These are phyloP conservation scores for Micropoecilia bifurca DNA, from an alignment of 2,797 vertebrate genomes.

Conservation along the genomic window DNA sequence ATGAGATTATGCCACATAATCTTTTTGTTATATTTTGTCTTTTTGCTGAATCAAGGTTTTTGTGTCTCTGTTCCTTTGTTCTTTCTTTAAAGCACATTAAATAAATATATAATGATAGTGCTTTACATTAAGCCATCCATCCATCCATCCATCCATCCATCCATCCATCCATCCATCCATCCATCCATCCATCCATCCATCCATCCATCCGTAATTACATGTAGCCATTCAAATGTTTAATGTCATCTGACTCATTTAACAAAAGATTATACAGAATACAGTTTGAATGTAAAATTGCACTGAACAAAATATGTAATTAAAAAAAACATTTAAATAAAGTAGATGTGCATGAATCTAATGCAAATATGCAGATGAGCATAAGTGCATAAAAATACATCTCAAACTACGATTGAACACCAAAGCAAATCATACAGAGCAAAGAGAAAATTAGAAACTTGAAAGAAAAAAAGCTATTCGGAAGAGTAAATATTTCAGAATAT, in stretches of 20 bases:
- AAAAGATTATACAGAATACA: neutral
- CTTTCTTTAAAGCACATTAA: neutral
- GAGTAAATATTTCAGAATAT: neutral
- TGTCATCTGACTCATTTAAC: neutral
- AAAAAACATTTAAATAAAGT: neutral
- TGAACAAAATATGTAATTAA: neutral
- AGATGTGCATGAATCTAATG: neutral
- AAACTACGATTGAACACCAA: neutral
- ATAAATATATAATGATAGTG: neutral
- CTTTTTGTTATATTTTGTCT: neutral
- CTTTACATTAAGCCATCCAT: neutral
- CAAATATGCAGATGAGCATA: neutral
- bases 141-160: neutral
- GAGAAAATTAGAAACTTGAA: neutral
- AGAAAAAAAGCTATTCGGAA: neutral
- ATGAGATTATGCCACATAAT: neutral
- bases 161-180: too few species aligned
- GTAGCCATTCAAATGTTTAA: neutral
- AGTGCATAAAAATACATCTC: neutral
- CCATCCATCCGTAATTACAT: neutral
- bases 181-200: neutral
- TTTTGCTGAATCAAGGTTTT: neutral
- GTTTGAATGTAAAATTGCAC: neutral
- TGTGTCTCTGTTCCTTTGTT: neutral
- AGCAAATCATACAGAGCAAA: neutral